Evolutionary conservation across 2,888 invertebrate species (phyloP), one percentile per base, ranked within the genome.

Genomic region (Keiferia lycopersicella): DNA sequence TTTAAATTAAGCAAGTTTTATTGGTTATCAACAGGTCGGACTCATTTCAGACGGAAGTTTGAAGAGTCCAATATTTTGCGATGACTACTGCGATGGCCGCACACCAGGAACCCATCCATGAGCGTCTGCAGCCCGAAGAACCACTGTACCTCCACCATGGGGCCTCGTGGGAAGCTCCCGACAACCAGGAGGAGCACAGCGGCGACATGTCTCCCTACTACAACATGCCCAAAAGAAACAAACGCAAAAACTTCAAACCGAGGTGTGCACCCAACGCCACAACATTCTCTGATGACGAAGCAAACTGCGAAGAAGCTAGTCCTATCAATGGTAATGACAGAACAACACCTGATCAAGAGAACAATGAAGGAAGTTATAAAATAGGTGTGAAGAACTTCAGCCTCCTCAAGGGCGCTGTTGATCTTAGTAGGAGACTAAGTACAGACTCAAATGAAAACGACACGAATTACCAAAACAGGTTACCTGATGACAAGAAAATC

Each of bases 171-270:
- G 88, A 88, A 67, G 74, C 82, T 64, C 73, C 81, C 10, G 87
- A 88, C 65, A 76, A 90, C 75, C 87, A 87, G 69, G 88, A 88
- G 51, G 90, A 88, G 65, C 86, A 84, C 71, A 84, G 82, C 78
- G 75, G 86, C 2, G 86, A 88, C 70, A 80, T 88, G 78, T 86
- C 91, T 4, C 88, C 88, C 0, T 89, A 89, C 78, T 88, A 88
- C 77, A 92, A 92, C 72, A 88, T 91, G 80, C 94, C 94, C 68
- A 94, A 94, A 82, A 92, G 95, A 75, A 96, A 96, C 89, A 95
- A 96, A 75, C 88, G 96, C 71, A 96, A 96, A 84, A 96, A 96
- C 82, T 95, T 96, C 85, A 94, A 95, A 75, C 96, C 96, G 0
- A 90, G 96, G 74, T 96, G 95, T 83, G 92, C 92, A 65, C 95